Evolutionary conservation across 2,113 vertebrate genomes (phyloP), one percentile per base, ranked within the genome.

Genomic region (Bagarius yarrelli): DNA sequence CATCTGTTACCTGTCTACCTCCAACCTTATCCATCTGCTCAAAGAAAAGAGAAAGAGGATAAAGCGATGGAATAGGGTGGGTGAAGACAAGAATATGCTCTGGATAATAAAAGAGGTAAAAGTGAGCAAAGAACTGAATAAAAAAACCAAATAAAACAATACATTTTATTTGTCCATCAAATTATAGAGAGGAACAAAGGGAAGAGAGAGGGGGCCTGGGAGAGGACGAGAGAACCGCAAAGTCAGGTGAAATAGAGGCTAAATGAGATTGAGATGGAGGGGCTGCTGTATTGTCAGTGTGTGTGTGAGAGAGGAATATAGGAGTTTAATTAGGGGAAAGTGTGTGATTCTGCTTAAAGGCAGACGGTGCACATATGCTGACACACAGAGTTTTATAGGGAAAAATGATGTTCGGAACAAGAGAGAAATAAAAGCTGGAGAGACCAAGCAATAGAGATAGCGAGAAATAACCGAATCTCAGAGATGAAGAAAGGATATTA

Each of bases 1-100:
- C 86, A 80, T 92, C 90, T 93, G 92, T 91, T 92, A 93, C 90
- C 91, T 91, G 91, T 90, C 89, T 87, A 92, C 91, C 90, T 90
- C 87, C 88, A 88, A 93, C 90, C 88, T 83, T 79, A 75, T 87
- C 90, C 90, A 87, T 92, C 92, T 93, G 92, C 91, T 93, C 66
- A 76, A 53, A n/a, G 61, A 36, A 25, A 57, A 55, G 59, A 40
- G 61, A 52, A 61, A 25, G 57, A 57, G n/a, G 15, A 61, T 40
- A 16, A 1, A 27, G 47, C 23, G n/a, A 14, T 23, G 57, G 9
- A 83, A 19, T 56, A 56, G 25, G 27, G 53, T 9, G 5, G 82
- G 76, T 52, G 27, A 66, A 23, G 19, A 27, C 19, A 40, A n/a
- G 64, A 53, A 27, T 34, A 34, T 47, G 59, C 15, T 53, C 19